Base-by-base conservation (phyloP, 2,113 vertebrate genomes). In the Ciconia stormi region DNA sequence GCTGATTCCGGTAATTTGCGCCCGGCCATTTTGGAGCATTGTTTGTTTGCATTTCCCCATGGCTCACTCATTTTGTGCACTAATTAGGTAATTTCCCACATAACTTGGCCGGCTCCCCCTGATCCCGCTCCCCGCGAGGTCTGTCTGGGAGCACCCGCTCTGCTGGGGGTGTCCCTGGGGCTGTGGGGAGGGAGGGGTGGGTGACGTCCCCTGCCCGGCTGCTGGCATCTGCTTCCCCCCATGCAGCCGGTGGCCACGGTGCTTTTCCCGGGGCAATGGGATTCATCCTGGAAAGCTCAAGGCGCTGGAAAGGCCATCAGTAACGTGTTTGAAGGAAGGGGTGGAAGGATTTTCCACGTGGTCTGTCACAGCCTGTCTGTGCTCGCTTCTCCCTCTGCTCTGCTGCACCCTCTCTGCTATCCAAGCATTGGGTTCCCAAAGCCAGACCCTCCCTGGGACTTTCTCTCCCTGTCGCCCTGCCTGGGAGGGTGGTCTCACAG, bases 11-110 rank as follows among this genome's bases (percentile, higher is more conserved):
- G 52, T 80, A 72, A 86, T 93, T 93, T 93, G 46, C 2, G 11
- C 76, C 82, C 8, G 2, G 74, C 79, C 89, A 65, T 92, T 89
- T 82, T 50, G 71, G 80, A 53, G 46, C 52, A 7, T 47, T 77
- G 70, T 82, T 88, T 95, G 71, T 93, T 89, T 91, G 80, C 62
- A 4, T 91, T 93, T 80, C 80, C 87, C 72, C 13, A 1, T 8
- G 55, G 62, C 76, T 87, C 29, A 2, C 78, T 84, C 89, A 52
- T 89, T 87, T 87, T 21, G 44, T 44, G 78, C 87, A 61, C 67
- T 95, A 89, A 94, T 94, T 95, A 94, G 90, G 94, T 81, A 74
- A 94, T 94, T 93, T 93, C 93, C 88, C 92, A 63, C 88, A 32
- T 53, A 77, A 77, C 67, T 83, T 56, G 50, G 71, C 47, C 3